Evolutionary conservation across 2,888 invertebrate species (phyloP).

Genomic region (Lumbricus terrestris): DNA sequence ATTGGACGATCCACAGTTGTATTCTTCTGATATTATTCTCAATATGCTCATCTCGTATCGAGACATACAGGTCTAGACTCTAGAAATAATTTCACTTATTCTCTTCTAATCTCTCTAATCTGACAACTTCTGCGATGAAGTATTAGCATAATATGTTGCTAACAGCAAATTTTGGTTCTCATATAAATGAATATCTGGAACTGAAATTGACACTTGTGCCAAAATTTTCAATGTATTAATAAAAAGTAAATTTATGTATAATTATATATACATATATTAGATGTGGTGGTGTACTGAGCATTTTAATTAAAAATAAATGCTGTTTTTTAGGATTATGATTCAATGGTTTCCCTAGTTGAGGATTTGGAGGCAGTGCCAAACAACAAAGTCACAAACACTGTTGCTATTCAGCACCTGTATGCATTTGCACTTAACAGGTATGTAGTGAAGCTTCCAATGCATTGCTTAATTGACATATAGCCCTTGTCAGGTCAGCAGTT

Average conservation of each 20-base stretch:
- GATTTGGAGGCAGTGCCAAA: slow-evolving; percentile 87
- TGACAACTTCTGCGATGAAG: neutral
- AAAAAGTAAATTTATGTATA: too few relatives aligned
- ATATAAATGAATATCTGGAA: neutral
- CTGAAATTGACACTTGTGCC: neutral
- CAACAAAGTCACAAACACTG: slow-evolving; percentile 67
- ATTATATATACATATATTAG: too few relatives aligned
- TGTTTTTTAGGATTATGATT: slow-evolving; percentile 78
- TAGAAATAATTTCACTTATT: neutral
- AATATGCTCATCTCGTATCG: slow-evolving; percentile 83
- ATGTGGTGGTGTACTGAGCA: too few relatives aligned
- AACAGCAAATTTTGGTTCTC: neutral
- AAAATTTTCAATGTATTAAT: neutral
- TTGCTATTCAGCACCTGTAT: slow-evolving; percentile 86
- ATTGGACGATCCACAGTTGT: slow-evolving; percentile 91
- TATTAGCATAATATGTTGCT: neutral
- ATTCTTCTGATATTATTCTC: slow-evolving; percentile 91
- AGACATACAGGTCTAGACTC: slow-evolving; percentile 54
- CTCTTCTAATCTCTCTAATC: neutral
- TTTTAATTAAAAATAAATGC: too few relatives aligned
- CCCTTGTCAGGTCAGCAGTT: neutral
- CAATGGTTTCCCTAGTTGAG: slow-evolving; percentile 93
- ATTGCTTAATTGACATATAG: neutral
- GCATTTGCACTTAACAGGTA: slow-evolving; percentile 93
- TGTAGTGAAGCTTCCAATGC: slow-evolving; percentile 23